phyloP scores from a whole-genome alignment of 2,888 invertebrate species.

The Dolichomitus sp. region DNA sequence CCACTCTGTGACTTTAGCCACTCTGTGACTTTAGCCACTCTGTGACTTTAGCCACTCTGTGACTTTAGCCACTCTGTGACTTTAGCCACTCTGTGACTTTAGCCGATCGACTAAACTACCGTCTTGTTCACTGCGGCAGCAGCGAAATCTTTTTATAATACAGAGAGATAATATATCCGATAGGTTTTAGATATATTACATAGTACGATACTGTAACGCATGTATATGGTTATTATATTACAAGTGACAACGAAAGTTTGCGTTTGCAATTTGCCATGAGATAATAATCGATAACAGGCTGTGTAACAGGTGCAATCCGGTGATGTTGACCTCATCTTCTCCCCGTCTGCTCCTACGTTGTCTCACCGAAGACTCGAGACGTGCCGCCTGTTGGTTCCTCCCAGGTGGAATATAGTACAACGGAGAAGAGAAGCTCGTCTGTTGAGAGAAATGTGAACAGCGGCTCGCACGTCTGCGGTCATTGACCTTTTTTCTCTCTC shows the following conservation, averaged over 20 bases:
- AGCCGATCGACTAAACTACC: too few relatives aligned
- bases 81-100: too few relatives aligned
- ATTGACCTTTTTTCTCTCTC: constrained; percentile 36
- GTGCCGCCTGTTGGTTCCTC: constrained; percentile 38
- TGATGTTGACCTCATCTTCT: constrained; percentile 35
- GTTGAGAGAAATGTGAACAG: constrained; percentile 48
- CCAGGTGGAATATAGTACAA: constrained; percentile 26
- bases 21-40: too few relatives aligned
- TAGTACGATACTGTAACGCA: too few relatives aligned
- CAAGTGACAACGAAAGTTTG: constrained; percentile 33
- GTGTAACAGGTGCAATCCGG: constrained; percentile 60
- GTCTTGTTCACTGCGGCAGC: too few relatives aligned
- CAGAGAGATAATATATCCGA: too few relatives aligned
- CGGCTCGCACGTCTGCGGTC: constrained; percentile 46
- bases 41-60: too few relatives aligned
- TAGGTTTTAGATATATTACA: too few relatives aligned
- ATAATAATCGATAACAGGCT: constrained; percentile 52
- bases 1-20: too few relatives aligned
- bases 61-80: too few relatives aligned
- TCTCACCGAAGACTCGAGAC: constrained; percentile 19
- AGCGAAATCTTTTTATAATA: too few relatives aligned
- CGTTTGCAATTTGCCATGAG: constrained; percentile 22
- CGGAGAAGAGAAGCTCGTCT: constrained; percentile 29
- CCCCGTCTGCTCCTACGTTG: neutral
- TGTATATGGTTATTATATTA: constrained; percentile 7